These are phyloP conservation scores for Calameuta pallipes DNA, from an alignment of 2,888 invertebrate genomes.

Conservation along the genomic window DNA sequence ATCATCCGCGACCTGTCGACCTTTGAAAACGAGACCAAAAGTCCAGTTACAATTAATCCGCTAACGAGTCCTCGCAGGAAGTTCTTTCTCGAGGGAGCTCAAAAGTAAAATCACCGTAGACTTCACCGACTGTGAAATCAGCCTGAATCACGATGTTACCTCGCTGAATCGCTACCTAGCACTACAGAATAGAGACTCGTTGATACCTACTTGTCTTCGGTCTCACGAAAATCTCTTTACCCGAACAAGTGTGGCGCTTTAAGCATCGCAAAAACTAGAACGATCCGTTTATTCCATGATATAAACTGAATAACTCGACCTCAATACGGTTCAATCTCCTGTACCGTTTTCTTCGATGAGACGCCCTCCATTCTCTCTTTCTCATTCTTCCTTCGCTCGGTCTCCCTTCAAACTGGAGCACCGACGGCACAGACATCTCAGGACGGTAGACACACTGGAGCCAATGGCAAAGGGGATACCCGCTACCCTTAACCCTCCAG, in stretches of 20 bases:
- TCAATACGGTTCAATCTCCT: conserved; percentile 2
- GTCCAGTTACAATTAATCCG: background rate
- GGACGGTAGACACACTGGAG: background rate
- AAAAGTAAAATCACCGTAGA: background rate
- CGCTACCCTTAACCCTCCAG: background rate
- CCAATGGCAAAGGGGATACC: background rate
- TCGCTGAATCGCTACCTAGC: background rate
- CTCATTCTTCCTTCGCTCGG: background rate
- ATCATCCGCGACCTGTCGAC: too few species aligned
- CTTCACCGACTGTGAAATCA: background rate
- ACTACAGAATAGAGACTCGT: background rate
- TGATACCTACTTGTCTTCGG: background rate
- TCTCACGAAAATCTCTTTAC: background rate
- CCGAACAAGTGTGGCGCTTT: background rate
- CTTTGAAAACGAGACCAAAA: background rate
- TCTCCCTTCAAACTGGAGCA: background rate
- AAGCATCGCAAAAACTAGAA: background rate
- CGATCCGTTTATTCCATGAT: background rate
- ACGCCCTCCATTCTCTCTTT: background rate
- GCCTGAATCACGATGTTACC: background rate
- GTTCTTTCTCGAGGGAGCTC: background rate
- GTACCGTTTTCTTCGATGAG: background rate
- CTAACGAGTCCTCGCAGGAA: background rate
- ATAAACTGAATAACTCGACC: conserved; percentile 7
- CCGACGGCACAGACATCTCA: background rate